Evolutionary conservation across 1,140 invertebrate species (phyloP), one percentile per base, ranked within the genome.

Genomic region (Ooceraea biroi): DNA sequence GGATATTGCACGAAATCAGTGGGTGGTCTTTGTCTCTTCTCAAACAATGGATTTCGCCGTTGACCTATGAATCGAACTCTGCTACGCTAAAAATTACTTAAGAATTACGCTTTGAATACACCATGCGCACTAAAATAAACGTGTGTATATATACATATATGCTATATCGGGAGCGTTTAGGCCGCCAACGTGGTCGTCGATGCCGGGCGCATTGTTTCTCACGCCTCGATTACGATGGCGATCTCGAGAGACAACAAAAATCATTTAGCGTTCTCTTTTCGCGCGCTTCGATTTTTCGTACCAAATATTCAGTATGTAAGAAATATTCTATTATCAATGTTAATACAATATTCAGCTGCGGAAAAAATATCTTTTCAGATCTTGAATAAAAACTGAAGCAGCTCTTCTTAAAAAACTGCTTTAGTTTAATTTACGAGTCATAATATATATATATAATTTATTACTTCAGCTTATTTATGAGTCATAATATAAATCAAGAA

Each of bases 21-120:
- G 76, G 76, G 65, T 80, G 50, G 55, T 63, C 76, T 80, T 80
- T 80, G 65, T 80, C 76, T 58, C 50, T 22, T 71, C 50, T 58
- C 76, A 36, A 80, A 80, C 76, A 80, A 69, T 78, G 63, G 48
- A 44, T 69, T 44, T 78, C 74, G 14, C 22, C 30, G 14, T 19
- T 63, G 22, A 69, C 63, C 48, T 44, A 19, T 50, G 48, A 14
- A 19, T 30, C 76, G 50, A 71, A 77, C 19, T 19, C 17, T 25
- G 48, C 22, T 41, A 30, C 46, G 36, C 65, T n/a, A n/a, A n/a
- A n/a, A n/a, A n/a, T 71, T 57, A 46, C 76, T n/a, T 57, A 65
- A 80, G 76, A 80, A 80, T 80, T 80, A 57, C 65, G 36, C 41
- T 19, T 61, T 17, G 65, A 44, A n/a, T 46, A 69, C 10, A 5